Evolutionary conservation across 2,797 vertebrate genomes (phyloP), one percentile per base, ranked within the genome.

Genomic region (Trachops cirrhosus): DNA sequence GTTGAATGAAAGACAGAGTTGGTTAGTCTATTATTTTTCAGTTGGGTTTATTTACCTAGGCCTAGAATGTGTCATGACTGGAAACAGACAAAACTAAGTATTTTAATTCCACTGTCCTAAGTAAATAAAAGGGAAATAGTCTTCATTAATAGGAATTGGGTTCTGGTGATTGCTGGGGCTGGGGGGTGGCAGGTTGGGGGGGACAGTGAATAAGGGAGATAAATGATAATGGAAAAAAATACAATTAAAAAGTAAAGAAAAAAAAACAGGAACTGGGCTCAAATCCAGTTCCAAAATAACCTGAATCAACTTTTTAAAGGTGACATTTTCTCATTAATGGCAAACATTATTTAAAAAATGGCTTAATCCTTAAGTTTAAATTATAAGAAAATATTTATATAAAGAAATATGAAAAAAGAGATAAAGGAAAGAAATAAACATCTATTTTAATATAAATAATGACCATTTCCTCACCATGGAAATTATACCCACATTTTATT

Each of bases 41-140:
- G 82, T 79, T 94, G 44, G 4, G 26, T 93, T 94, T 97, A 88
- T 96, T 97, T 97, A 92, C 74, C 50, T 86, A 97, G 82, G 70
- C 77, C 78, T 89, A 92, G 44, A 94, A 83, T 92, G 21, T 93
- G 78, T 93, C 88, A 67, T 93, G 87, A 95, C 92, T 96, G n/a
- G 39, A 96, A 96, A 96, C 6, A 91, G 90, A 93, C 90, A 94
- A 94, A 90, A 92, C 74, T 78, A 46, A 97, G 82, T 77, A 77
- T 93, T 95, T 91, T 86, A 89, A 86, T 86, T 88, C 39, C 6
- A n/a, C 78, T 62, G 3, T 75, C 70, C 14, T 80, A 94, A 84
- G 71, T 67, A 97, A 95, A 93, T 62, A 87, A 77, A 95, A 89
- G 52, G 70, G 6, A 92, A 92, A 83, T n/a, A 44, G 34, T 89